Evolutionary conservation across 1,140 invertebrate genomes (phyloP).

Genomic region (Trypoxylus dichotomus): DNA sequence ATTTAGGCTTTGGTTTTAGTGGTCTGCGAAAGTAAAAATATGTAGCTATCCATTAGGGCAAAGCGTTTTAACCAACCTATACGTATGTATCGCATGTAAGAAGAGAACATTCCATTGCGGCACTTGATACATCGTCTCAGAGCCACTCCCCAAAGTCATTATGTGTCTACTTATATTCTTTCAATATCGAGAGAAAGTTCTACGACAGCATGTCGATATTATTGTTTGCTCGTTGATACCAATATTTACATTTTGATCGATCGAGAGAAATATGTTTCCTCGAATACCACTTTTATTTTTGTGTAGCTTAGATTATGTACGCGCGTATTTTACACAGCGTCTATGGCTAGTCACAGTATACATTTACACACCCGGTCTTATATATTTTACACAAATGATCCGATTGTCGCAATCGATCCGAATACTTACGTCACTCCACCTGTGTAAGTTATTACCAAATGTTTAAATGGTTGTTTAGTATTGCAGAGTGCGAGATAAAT

Average conservation of each 20-base stretch:
- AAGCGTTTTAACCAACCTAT: not conserved
- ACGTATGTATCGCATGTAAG: not conserved
- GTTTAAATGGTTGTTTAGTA: constrained; percentile 22
- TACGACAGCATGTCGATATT: not conserved
- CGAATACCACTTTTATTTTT: not conserved
- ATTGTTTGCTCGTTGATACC: not conserved
- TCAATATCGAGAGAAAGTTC: not conserved
- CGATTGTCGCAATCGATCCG: constrained; percentile 14
- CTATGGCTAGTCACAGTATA: not conserved
- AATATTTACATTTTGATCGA: constrained; percentile 6
- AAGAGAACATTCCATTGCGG: not conserved
- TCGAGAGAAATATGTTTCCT: not conserved
- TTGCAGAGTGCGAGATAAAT: constrained; percentile 7
- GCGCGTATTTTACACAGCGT: not conserved
- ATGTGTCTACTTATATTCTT: not conserved
- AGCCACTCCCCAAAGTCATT: not conserved
- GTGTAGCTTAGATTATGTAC: not conserved
- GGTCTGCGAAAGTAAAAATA: no score
- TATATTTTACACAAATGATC: not conserved
- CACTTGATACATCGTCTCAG: not conserved
- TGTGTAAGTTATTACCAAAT: constrained; percentile 24
- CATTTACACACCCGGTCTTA: not conserved
- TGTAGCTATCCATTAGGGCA: no score
- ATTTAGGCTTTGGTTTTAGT: no score
- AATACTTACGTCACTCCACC: constrained; percentile 16